Evolutionary conservation across 2,888 invertebrate genomes (phyloP), one percentile per base, ranked within the genome.

Genomic region (Saturnia japonica): DNA sequence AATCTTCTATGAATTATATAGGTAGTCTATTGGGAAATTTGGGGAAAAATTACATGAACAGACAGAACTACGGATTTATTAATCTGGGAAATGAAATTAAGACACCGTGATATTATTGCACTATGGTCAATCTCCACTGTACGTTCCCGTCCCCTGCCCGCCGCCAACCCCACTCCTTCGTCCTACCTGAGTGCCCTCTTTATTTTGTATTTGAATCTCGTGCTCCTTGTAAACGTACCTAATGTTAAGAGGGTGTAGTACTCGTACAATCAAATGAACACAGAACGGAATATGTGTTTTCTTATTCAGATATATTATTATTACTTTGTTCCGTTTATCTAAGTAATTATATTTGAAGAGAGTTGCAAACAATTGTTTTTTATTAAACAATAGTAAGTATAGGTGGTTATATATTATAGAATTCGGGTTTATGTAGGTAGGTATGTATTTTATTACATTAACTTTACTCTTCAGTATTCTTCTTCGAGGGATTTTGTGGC

Each of bases 251-350:
- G 60, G 60, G 25, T 60, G 60, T 60, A 60, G 28, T 60, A 25
- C 51, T n/a, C n/a, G n/a, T n/a, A n/a, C n/a, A n/a, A 51, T 51
- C 28, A 60, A 60, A 60, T 60, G 60, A 60, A 60, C 60, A 60
- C 60, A 8, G 25, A 60, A 60, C 28, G 28, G 28, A 60, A 60
- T 60, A 25, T 28, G 28, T 51, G 51, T 60, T 60, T 60, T 60
- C 14, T 60, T 60, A 60, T 60, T 60, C 28, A 28, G 3, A 12
- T 60, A 51, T 51, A 60, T 60, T 60, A 60, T 16, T 60, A n/a
- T n/a, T n/a, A n/a, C n/a, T n/a, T 60, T 60, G 51, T 51, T 51
- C 51, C n/a, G 60, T 60, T 60, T 28, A 60, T 60, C 60, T 9
- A 51, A 19, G 51, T 16, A 51, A 51, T 51, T 51, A 7, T 51